phyloP scores from a whole-genome alignment of 2,113 vertebrate species.

The Urocolius indicus region DNA sequence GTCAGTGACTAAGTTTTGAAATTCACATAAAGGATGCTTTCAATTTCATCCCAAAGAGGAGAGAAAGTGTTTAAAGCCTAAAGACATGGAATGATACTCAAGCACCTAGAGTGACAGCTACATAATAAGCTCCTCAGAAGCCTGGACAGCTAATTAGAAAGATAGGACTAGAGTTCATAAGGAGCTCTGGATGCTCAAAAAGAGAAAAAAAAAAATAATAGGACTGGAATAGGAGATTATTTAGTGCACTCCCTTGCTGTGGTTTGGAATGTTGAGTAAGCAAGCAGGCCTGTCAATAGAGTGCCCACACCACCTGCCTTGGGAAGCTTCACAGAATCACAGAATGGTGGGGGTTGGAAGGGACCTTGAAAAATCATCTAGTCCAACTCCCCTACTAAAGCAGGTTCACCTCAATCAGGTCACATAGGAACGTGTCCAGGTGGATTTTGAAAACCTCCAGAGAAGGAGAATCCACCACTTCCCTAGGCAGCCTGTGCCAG shows the following conservation, averaged over 20 bases:
- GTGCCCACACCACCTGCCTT: rapidly evolving
- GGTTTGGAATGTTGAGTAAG: background rate
- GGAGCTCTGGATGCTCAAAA: background rate
- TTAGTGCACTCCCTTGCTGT: background rate
- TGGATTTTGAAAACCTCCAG: too few species aligned
- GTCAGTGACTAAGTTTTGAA: background rate
- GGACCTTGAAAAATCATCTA: too few species aligned
- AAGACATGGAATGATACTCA: background rate
- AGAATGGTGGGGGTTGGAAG: too few species aligned
- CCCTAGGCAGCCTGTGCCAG: too few species aligned
- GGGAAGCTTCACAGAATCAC: background rate
- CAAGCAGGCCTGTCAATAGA: rapidly evolving
- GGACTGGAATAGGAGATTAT: background rate
- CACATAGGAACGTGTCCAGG: too few species aligned
- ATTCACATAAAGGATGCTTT: background rate
- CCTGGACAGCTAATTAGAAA: background rate
- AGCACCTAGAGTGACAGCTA: background rate
- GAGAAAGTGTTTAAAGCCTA: background rate
- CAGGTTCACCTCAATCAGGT: too few species aligned
- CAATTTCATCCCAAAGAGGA: rapidly evolving
- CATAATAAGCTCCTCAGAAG: background rate
- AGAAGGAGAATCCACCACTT: too few species aligned
- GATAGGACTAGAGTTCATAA: background rate
- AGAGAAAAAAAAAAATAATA: background rate
- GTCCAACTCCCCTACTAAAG: too few species aligned